Evolutionary conservation across 2,888 invertebrate genomes (phyloP).

Genomic region (Torymus auratus): DNA sequence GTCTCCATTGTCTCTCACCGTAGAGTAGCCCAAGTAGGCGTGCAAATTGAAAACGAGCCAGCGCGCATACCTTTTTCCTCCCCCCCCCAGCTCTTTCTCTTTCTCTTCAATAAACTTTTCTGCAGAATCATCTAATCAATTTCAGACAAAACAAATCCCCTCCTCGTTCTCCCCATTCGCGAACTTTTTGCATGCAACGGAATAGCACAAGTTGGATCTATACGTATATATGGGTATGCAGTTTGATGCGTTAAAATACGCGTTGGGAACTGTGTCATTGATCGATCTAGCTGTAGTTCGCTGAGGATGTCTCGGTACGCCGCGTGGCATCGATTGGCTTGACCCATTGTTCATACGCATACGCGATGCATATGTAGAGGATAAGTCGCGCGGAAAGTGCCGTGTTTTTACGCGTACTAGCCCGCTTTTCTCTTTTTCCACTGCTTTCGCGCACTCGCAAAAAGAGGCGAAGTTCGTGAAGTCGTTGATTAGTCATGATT

Average conservation of each 20-base stretch:
- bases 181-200: slow-evolving; percentile 39
- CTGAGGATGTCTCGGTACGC: not conserved
- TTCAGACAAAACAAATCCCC: slow-evolving; percentile 38
- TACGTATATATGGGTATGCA: not conserved
- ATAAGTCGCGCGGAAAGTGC: slow-evolving; percentile 13
- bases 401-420: not conserved
- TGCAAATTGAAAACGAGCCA: slow-evolving; percentile 52
- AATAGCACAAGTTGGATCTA: slow-evolving; percentile 7
- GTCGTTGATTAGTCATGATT: slow-evolving; percentile 18
- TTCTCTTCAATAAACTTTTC: slow-evolving; percentile 18
- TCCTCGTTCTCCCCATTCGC: not conserved
- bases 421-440: slow-evolving; percentile 22
- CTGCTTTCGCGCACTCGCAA: not conserved
- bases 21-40: slow-evolving; percentile 18
- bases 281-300: slow-evolving; percentile 19
- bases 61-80: not conserved
- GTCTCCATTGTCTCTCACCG: slow-evolving; percentile 6
- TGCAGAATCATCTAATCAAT: slow-evolving; percentile 53
- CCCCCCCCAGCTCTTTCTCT: not conserved
- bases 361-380: not conserved
- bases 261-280: slow-evolving; percentile 52
- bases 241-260: slow-evolving; percentile 46
- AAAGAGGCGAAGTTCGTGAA: not conserved
- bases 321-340: slow-evolving; percentile 20
- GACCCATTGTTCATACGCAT: slow-evolving; percentile 35